Conservation (phyloP, 2,888 invertebrate genomes). For the Drosophila rellima region DNA sequence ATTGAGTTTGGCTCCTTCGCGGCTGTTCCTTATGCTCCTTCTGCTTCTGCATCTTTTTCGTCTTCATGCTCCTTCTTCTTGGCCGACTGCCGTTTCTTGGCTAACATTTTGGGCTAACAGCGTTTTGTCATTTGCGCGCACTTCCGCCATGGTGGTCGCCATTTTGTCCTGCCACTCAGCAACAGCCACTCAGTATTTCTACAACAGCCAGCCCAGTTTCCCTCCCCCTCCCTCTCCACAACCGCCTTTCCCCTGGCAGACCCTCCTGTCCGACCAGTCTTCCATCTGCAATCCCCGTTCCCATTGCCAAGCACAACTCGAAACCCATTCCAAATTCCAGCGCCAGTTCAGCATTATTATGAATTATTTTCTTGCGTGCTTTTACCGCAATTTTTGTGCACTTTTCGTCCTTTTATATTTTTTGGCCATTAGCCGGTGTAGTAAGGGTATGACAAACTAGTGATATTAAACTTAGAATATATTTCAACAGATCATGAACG, state of each 20-base stretch:
- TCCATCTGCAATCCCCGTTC: not conserved
- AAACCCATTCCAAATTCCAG: slow-evolving; percentile 14
- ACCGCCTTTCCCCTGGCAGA: too few relatives aligned
- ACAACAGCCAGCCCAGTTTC: not conserved
- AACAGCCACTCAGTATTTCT: slow-evolving; percentile 37
- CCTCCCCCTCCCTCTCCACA: not conserved
- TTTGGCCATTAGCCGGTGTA: not conserved
- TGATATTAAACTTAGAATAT: not conserved
- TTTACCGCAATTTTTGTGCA: slow-evolving; percentile 48
- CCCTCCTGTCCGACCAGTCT: not conserved
- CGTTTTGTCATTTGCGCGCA: slow-evolving; percentile 64
- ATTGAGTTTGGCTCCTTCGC: slow-evolving; percentile 12
- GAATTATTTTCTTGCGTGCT: slow-evolving; percentile 64
- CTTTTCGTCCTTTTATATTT: slow-evolving; percentile 11
- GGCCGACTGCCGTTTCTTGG: slow-evolving; percentile 16
- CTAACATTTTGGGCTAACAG: slow-evolving; percentile 40
- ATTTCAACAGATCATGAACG: not conserved
- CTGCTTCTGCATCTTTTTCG: not conserved
- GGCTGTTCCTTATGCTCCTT: not conserved
- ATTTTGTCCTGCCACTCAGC: slow-evolving; percentile 58
- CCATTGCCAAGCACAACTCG: not conserved
- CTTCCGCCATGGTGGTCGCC: slow-evolving; percentile 55
- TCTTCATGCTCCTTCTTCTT: not conserved
- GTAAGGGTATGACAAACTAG: not conserved
- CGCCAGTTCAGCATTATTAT: slow-evolving; percentile 60